A percentile compares a stretch with the other conserved stretches of the same genome.
phyloP scores from a whole-genome alignment of 2,888 invertebrate species.

The Fragum whitleyi region DNA sequence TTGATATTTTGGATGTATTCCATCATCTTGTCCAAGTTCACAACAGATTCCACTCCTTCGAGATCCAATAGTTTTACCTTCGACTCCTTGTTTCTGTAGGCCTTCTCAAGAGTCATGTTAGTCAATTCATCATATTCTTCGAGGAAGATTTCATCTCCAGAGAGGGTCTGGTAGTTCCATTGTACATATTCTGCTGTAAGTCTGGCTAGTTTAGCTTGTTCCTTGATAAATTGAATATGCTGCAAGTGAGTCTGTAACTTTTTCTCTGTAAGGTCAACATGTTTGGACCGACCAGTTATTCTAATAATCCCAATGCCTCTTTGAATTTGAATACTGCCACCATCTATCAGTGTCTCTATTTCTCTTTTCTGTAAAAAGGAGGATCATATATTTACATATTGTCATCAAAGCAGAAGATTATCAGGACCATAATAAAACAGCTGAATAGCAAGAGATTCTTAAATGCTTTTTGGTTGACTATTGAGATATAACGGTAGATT shows the following conservation, averaged over 20 bases:
- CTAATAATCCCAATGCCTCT: not conserved
- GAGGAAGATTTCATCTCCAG: not conserved
- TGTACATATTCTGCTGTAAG: not conserved
- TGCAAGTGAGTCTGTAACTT: not conserved
- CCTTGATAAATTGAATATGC: not conserved
- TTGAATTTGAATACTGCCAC: not conserved
- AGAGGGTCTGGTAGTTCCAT: not conserved
- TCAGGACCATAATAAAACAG: no score
- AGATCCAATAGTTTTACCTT: not conserved
- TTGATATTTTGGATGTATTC: not conserved
- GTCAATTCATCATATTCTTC: constrained; percentile 3
- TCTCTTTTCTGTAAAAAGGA: not conserved
- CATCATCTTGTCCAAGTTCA: constrained; percentile 3
- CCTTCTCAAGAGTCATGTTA: not conserved
- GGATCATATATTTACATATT: no score
- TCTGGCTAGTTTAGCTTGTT: not conserved
- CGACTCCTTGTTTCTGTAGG: not conserved
- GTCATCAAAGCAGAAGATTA: no score
- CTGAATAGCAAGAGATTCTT: no score
- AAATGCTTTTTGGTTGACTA: no score
- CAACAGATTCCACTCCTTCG: constrained; percentile 1
- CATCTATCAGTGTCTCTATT: not conserved
- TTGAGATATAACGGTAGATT: no score
- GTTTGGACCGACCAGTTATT: not conserved
- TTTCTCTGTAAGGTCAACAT: not conserved